Percentiles rank a stretch among this genome's conserved stretches.
These are phyloP conservation scores for Pachliopta kotzebuea DNA, from an alignment of 2,888 invertebrate genomes.

Conservation along the genomic window DNA sequence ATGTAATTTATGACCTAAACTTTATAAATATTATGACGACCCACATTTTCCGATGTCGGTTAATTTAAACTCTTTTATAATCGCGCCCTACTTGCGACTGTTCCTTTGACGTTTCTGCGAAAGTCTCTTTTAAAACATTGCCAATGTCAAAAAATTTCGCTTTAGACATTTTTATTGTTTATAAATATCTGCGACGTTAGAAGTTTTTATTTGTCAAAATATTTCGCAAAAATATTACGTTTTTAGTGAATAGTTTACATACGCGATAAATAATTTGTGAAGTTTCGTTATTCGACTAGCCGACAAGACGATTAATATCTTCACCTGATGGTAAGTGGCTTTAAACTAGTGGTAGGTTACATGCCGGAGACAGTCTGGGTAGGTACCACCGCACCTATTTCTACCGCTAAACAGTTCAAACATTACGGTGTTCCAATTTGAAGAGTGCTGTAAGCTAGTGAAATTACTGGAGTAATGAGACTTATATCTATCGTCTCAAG, in stretches of 20 bases:
- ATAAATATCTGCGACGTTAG: neutral
- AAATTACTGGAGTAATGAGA: too few species aligned
- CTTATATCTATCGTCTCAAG: too few species aligned
- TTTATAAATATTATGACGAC: conserved; percentile 15
- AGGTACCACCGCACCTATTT: too few species aligned
- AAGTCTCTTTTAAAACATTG: conserved; percentile 5
- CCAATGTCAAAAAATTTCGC: neutral
- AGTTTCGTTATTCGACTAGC: too few species aligned
- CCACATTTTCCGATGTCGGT: conserved; percentile 13
- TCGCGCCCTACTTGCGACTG: conserved; percentile 17
- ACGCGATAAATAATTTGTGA: too few species aligned
- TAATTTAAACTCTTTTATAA: conserved; percentile 24
- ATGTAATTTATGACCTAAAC: conserved; percentile 8
- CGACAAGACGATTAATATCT: too few species aligned
- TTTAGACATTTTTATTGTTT: neutral
- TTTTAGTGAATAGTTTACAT: neutral
- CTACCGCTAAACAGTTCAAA: too few species aligned
- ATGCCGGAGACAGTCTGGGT: too few species aligned
- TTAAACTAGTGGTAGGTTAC: too few species aligned
- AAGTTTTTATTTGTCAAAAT: neutral
- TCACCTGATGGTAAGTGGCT: too few species aligned
- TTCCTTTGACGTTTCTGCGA: conserved; percentile 14
- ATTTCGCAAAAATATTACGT: conserved; percentile 2
- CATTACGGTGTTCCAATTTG: too few species aligned
- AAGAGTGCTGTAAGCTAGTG: too few species aligned